Base-by-base conservation (phyloP, 2,113 vertebrate species). In the Colossoma macropomum region DNA sequence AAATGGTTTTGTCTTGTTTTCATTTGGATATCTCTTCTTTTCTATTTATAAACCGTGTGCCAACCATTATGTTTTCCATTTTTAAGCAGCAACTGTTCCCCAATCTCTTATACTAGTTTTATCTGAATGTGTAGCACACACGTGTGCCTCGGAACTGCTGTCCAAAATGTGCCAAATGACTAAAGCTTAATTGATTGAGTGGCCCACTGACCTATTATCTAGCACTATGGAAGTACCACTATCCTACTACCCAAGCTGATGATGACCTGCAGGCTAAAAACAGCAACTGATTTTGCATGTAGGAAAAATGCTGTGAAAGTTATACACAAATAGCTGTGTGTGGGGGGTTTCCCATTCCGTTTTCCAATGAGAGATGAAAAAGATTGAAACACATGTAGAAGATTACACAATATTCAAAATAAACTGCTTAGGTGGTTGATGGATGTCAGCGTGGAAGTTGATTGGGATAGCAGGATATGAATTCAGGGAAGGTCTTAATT, bases 131-230 rank as follows among this genome's bases (percentile, higher is more conserved):
- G 59, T 12, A 1, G 54, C 54, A 56, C 21, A 15, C 52, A 54
- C 17, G 19, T 54, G 52, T 54, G 52, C 52, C 11, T 54, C 19
- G 56, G 23, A 60, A 60, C 56, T 60, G 56, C 56, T 60, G 59
- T 25, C 8, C n/a, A 62, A 27, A 62, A 62, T 27, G 59, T 62
- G 59, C 59, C 59, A 62, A 62, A 62, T 62, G 27, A 25, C 27
- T 27, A 62, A 25, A 27, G 59, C 25, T 27, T 25, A 62, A 62
- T 62, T 62, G 59, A 62, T 62, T 62, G 59, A 2, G n/a, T 62
- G 59, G 23, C 59, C 59, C 59, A 62, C 59, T 62, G 59, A 62
- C 59, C 59, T 62, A 62, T 62, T 62, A 62, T 62, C n/a, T n/a
- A 62, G 59, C 21, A 59, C 59, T 62, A 62, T 27, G 21, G 0